Evolutionary conservation across 2,888 invertebrate species (phyloP).

Genomic region (Agriopis aurantiaria): DNA sequence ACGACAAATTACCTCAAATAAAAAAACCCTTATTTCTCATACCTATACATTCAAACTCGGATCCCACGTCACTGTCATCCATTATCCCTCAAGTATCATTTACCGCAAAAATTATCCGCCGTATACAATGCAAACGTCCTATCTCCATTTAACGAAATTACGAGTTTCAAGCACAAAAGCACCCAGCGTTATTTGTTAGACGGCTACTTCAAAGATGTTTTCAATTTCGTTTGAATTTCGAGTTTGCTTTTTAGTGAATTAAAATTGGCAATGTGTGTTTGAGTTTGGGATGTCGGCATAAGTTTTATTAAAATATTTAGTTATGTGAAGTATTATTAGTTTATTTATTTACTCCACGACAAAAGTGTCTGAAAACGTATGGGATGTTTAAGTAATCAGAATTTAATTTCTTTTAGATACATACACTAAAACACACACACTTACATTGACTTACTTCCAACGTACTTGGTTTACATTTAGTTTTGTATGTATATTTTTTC

Average conservation of each 20-base stretch:
- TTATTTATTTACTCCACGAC: not conserved
- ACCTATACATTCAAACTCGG: slow-evolving; percentile 44
- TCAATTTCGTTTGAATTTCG: slow-evolving; percentile 41
- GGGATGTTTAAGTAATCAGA: too few species aligned
- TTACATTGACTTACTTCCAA: too few species aligned
- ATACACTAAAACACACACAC: too few species aligned
- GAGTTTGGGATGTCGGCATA: not conserved
- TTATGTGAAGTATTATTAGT: not conserved
- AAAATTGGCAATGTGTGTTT: slow-evolving; percentile 21
- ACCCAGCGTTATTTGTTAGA: slow-evolving; percentile 42
- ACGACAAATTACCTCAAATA: too few species aligned
- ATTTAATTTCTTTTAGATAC: too few species aligned
- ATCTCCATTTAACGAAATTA: slow-evolving; percentile 84
- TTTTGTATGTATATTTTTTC: too few species aligned
- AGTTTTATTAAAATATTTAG: not conserved
- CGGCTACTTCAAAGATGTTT: slow-evolving; percentile 64
- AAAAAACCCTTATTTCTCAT: not conserved
- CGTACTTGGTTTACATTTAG: too few species aligned
- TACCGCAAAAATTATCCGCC: slow-evolving; percentile 83
- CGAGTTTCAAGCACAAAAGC: slow-evolving; percentile 59
- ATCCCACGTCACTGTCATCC: slow-evolving; percentile 75
- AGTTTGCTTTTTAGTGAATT: slow-evolving; percentile 39
- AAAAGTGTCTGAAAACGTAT: too few species aligned
- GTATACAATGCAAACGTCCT: slow-evolving; percentile 69
- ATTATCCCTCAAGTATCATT: slow-evolving; percentile 80